Evolutionary conservation across 2,888 invertebrate genomes (phyloP).

Genomic region (Ectemnius lituratus): DNA sequence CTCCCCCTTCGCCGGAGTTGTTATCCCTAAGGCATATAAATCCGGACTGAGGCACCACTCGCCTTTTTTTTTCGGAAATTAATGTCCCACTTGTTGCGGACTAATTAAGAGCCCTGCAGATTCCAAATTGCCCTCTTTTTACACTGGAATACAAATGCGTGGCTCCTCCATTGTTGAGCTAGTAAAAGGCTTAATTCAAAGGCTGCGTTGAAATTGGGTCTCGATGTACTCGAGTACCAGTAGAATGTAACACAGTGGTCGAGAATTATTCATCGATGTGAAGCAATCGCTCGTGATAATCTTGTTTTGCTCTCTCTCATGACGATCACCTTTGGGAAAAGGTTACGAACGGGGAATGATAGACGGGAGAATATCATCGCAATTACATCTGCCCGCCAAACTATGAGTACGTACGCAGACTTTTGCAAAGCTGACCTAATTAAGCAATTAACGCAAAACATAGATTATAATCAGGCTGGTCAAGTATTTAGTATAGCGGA

Average conservation of each 20-base stretch:
- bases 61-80: constrained; percentile 8
- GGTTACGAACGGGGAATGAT: constrained; percentile 31
- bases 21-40: constrained; percentile 35
- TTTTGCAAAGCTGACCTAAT: constrained; percentile 46
- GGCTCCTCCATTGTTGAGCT: no score
- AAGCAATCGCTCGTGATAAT: constrained; percentile 30
- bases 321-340: constrained; percentile 30
- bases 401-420: not conserved
- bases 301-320: constrained; percentile 41
- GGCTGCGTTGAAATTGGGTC: no score
- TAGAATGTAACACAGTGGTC: no score
- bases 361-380: constrained; percentile 10
- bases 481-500: no score
- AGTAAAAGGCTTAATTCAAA: no score
- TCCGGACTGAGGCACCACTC: constrained; percentile 15
- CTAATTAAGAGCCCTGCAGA: constrained; percentile 6
- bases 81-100: constrained; percentile 14
- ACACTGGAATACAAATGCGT: not conserved
- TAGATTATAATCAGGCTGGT: constrained; percentile 38
- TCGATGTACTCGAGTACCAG: no score
- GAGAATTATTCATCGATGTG: constrained; percentile 14
- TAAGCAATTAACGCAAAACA: constrained; percentile 44
- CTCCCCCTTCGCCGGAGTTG: constrained; percentile 35
- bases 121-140: not conserved
- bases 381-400: no score